A percentile compares a stretch with the other conserved stretches of the same genome.
These are phyloP conservation scores for Gallirallus australis DNA, from an alignment of 2,797 vertebrate genomes.

Conservation along the genomic window DNA sequence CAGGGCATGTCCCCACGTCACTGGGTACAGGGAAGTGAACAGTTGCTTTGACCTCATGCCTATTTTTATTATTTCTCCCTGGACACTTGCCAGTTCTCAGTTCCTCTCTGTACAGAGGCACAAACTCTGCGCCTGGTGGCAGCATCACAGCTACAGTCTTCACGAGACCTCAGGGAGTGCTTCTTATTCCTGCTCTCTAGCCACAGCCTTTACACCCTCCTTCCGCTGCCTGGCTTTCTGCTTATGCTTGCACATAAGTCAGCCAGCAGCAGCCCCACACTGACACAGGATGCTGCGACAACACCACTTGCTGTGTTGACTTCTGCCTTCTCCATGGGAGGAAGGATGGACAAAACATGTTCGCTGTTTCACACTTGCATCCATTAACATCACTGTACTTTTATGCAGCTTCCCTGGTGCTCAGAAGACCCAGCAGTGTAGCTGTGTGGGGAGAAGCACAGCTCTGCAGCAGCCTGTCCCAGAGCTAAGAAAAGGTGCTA, in stretches of 20 bases:
- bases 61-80: slow-evolving; percentile 15
- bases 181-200: not conserved
- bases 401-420: not conserved
- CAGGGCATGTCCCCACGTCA: not conserved
- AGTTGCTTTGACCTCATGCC: not conserved
- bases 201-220: not conserved
- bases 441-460: not conserved
- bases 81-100: not conserved
- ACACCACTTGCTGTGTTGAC: not conserved
- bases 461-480: not conserved
- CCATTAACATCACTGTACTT: not conserved
- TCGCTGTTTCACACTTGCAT: not conserved
- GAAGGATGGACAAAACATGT: not conserved
- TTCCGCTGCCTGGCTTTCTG: not conserved
- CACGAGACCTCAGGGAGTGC: not conserved
- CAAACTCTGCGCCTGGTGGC: not conserved
- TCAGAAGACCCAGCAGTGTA: not conserved
- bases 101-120: not conserved
- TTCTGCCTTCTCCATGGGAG: not conserved
- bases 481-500: not conserved
- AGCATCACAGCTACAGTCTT: not conserved
- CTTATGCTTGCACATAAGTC: not conserved
- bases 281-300: not conserved
- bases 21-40: not conserved
- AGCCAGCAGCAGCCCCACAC: not conserved